Base-by-base conservation (phyloP, 2,888 invertebrate genomes). In the Trichopria drosophilae region DNA sequence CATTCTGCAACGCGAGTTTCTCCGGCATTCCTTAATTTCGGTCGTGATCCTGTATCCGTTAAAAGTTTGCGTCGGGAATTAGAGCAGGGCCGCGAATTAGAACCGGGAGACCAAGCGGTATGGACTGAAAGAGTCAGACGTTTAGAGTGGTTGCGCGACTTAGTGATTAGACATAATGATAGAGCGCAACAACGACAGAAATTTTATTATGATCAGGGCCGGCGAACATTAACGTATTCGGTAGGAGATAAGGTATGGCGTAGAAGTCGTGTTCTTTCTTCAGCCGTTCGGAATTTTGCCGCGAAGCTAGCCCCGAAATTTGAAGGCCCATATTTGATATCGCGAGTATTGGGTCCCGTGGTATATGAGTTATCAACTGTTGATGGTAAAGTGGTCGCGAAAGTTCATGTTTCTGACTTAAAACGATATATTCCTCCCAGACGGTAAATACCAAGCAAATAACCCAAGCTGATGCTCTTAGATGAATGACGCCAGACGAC, bases 21-120 rank as follows among this genome's bases (percentile, higher is more conserved):
- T n/a, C 39, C 39, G 5, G 26, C 39, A 15, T 39, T 39, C 7
- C 16, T 39, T 10, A 26, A 24, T 10, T 39, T 24, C 16, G 39
- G 26, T 1, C 13, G 26, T 9, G 39, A 39, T n/a, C 16, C 16
- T 5, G 5, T 24, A 3, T 6, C 26, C 4, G 4, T 12, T 4
- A 39, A 39, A 26, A 28, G n/a, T 4, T 15, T 24, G 3, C 26
- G 39, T 4, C 7, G 26, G 28, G 16, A 12, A 24, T 3, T 39
- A 5, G 39, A 39, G 16, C 6, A 15, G 3, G 10, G 6, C 4
- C 1, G 4, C 4, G 36, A 35, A 18, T n/a, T 35, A 16, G 7
- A 19, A 3, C 10, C 19, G 22, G 20, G 7, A 5, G n/a, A 18
- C 19, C 12, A 15, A 9, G 6, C 9, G 3, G 5, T 22, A 4